These are phyloP conservation scores for Lipotes vexillifer DNA, from an alignment of 2,113 vertebrate species.

Conservation along the genomic window DNA sequence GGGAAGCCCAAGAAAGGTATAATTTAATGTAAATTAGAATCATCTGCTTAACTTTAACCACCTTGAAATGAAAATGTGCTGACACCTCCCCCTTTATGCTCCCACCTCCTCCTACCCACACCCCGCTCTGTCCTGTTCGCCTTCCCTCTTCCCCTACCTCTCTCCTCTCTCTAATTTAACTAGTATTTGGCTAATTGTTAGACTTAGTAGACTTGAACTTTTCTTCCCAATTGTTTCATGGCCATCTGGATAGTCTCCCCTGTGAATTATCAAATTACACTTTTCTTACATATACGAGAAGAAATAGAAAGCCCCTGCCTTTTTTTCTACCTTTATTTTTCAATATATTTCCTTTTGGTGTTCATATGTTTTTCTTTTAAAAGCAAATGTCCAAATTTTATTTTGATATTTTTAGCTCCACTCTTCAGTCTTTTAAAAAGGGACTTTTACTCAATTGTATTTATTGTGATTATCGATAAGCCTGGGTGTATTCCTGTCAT, in stretches of 20 bases:
- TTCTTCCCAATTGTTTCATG: background rate
- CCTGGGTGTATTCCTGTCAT: background rate
- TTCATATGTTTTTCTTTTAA: background rate
- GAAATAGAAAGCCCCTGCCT: background rate
- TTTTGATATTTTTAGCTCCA: background rate
- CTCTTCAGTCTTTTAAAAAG: background rate
- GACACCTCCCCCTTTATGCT: background rate
- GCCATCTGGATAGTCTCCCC: background rate
- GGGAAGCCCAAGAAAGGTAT: background rate
- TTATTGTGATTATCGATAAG: background rate
- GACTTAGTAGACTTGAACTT: background rate
- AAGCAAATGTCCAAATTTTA: background rate
- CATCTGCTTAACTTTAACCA: background rate
- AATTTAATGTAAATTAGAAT: background rate
- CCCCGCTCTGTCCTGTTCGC: too few species aligned
- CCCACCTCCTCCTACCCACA: background rate
- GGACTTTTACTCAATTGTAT: background rate
- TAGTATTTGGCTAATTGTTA: background rate
- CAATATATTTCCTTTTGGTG: background rate
- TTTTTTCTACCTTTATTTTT: background rate
- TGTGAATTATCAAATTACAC: background rate
- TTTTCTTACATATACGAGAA: background rate
- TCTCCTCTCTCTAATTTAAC: background rate
- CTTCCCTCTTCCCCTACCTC: background rate
- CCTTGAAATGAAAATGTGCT: background rate